A percentile compares a stretch with the other conserved stretches of the same genome.
These are phyloP conservation scores for Drosophila melanogaster DNA, from an alignment of 1,140 invertebrate genomes.

Conservation along the genomic window DNA sequence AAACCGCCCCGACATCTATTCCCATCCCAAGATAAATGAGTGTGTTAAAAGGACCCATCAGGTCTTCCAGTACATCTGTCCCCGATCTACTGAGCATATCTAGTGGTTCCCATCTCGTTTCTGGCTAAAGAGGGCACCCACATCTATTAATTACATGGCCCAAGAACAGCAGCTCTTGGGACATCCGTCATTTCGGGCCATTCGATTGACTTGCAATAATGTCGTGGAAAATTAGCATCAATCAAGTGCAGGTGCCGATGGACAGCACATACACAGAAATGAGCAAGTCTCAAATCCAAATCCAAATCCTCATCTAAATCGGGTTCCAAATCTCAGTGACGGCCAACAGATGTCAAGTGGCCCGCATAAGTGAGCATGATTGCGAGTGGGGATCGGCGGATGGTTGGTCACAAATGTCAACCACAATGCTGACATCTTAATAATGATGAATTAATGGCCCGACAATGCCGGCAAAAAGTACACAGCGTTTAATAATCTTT, in stretches of 20 bases:
- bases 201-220: slow-evolving; percentile 69
- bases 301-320: slow-evolving; percentile 19
- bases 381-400: slow-evolving; percentile 12
- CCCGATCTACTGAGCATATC: slow-evolving; percentile 29
- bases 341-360: slow-evolving; percentile 79
- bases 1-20: neutral
- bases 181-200: slow-evolving; percentile 59
- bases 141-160: slow-evolving; percentile 57
- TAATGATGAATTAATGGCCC: slow-evolving; percentile 82
- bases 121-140: slow-evolving; percentile 54
- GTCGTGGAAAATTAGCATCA: slow-evolving; percentile 77
- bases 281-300: slow-evolving; percentile 26
- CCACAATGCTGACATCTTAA: slow-evolving; percentile 80
- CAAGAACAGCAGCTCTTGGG: slow-evolving; percentile 13
- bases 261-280: slow-evolving; percentile 17
- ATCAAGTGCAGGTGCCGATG: slow-evolving; percentile 76
- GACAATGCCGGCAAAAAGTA: slow-evolving; percentile 60
- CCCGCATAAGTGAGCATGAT: slow-evolving; percentile 58
- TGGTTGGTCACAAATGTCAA: slow-evolving; percentile 73
- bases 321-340: slow-evolving; percentile 60
- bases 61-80: slow-evolving; percentile 43
- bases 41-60: slow-evolving; percentile 14
- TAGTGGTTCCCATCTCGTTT: slow-evolving; percentile 33
- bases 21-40: slow-evolving; percentile 20
- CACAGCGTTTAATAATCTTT: slow-evolving; percentile 75